Base-by-base conservation (phyloP, 1,140 invertebrate species). In the Druon quercuslanigerum region DNA sequence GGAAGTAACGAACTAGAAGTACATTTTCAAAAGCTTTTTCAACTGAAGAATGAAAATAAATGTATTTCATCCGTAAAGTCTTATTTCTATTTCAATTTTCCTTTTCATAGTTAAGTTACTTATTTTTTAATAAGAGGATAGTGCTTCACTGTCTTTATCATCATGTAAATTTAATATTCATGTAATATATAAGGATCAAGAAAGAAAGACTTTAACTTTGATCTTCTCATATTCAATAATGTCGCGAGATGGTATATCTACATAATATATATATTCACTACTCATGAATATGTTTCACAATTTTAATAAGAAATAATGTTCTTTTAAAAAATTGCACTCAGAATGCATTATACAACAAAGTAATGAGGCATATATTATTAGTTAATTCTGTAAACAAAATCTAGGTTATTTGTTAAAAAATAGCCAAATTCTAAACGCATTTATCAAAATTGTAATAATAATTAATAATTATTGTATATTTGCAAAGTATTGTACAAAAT, bases 131-230 rank as follows among this genome's bases (percentile, higher is more conserved):
- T 66, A 12, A 33, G 25, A 25, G 20, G 57, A 66, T 66, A 33
- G 57, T 66, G 40, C 40, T 40, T 40, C 12, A 66, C 57, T 16
- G 19, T 33, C 11, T 33, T 25, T 33, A 20, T 16, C 40, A 25
- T 66, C 57, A 33, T 66, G 20, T 40, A 66, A 66, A 66, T 33
- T 20, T 66, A 66, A 66, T 66, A 40, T 33, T 40, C 57, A 40
- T 40, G 57, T 66, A 66, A 66, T 66, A 66, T 66, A 66, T 13
- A 33, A 66, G 57, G 57, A 66, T 66, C 57, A 66, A 40, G 57
- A 40, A 25, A 66, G 57, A 40, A 66, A 66, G 57, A 33, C 57
- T 66, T 66, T n/a, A 33, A 66, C 57, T 66, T 66, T 66, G n/a
- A 66, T 66, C 57, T 40, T 66, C 25, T 8, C 13, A 13, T 13